Percentiles rank a stretch among this genome's conserved stretches.
Evolutionary conservation across 1,140 invertebrate species (phyloP).

Genomic region (Micrasema longulum): DNA sequence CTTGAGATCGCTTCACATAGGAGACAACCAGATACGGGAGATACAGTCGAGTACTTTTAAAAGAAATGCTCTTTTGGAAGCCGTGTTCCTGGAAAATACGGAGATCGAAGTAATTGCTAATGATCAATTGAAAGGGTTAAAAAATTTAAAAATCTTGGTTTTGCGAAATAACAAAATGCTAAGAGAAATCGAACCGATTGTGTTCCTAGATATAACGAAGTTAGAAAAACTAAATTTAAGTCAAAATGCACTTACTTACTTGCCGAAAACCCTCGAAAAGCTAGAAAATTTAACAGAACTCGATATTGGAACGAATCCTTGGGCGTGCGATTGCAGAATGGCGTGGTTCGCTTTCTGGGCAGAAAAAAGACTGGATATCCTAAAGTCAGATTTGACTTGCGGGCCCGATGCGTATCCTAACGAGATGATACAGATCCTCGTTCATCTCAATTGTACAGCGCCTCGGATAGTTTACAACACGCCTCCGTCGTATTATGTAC

Average conservation of each 20-base stretch:
- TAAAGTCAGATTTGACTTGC: slow-evolving; percentile 73
- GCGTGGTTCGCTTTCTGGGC: slow-evolving; percentile 84
- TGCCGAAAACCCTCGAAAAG: slow-evolving; percentile 78
- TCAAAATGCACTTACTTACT: slow-evolving; percentile 76
- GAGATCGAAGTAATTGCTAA: slow-evolving; percentile 69
- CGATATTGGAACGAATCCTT: slow-evolving; percentile 80
- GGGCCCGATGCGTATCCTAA: slow-evolving; percentile 71
- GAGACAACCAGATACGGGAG: slow-evolving; percentile 68
- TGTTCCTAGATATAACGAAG: slow-evolving; percentile 70
- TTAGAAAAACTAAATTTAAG: slow-evolving; percentile 79
- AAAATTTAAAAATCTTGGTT: slow-evolving; percentile 70
- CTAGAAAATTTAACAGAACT: slow-evolving; percentile 74
- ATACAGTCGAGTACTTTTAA: slow-evolving; percentile 71
- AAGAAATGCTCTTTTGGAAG: slow-evolving; percentile 68
- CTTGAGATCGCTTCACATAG: slow-evolving; percentile 70
- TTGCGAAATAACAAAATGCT: slow-evolving; percentile 71
- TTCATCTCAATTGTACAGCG: slow-evolving; percentile 77
- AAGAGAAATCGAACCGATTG: slow-evolving; percentile 72
- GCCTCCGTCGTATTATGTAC: slow-evolving; percentile 71
- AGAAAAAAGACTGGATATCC: slow-evolving; percentile 60
- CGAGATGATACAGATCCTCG: slow-evolving; percentile 74
- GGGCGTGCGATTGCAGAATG: slow-evolving; percentile 90
- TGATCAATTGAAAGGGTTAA: slow-evolving; percentile 70
- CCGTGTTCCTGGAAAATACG: slow-evolving; percentile 72
- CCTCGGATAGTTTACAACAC: slow-evolving; percentile 71